Evolutionary conservation across 2,113 vertebrate genomes (phyloP).

Genomic region (Cisticola juncidis): DNA sequence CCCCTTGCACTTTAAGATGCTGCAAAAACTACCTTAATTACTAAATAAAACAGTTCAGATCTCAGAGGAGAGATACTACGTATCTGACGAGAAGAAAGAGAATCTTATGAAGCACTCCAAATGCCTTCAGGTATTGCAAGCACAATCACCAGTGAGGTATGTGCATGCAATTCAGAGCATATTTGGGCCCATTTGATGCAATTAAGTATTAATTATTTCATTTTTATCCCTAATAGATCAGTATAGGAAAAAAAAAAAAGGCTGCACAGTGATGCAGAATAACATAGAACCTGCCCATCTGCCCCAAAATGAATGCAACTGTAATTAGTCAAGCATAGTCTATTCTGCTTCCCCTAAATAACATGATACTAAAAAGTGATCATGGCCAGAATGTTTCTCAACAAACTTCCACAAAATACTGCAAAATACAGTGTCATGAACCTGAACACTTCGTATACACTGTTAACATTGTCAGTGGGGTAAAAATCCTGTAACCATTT

Average conservation of each 20-base stretch:
- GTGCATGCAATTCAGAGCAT: neutral
- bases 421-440: neutral
- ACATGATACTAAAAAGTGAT: neutral
- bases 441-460: neutral
- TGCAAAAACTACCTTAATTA: constrained; percentile 50
- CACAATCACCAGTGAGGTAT: neutral
- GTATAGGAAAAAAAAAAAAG: neutral
- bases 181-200: neutral
- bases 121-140: constrained; percentile 20
- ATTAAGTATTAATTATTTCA: constrained; percentile 18
- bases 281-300: neutral
- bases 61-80: constrained; percentile 9
- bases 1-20: constrained; percentile 45
- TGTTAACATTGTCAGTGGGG: neutral
- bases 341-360: neutral
- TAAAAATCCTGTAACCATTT: neutral
- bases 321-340: neutral
- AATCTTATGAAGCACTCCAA: neutral
- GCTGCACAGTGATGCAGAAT: neutral
- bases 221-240: neutral
- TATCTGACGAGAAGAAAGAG: neutral
- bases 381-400: neutral
- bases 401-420: neutral
- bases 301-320: neutral
- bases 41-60: constrained; percentile 40